These are phyloP conservation scores for Loripinus fragilis DNA, from an alignment of 2,888 invertebrate species.

Conservation along the genomic window DNA sequence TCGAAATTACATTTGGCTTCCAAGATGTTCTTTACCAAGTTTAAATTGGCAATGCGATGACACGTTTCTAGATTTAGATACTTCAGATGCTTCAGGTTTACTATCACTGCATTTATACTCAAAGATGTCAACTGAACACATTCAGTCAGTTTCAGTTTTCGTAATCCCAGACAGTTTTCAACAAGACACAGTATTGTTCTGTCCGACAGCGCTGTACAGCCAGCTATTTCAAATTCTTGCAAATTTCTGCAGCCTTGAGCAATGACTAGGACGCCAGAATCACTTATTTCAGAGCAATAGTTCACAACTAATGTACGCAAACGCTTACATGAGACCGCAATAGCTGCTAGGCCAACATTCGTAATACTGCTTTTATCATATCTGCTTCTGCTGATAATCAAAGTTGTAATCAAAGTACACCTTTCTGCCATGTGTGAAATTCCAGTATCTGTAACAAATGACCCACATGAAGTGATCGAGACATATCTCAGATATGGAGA, in stretches of 20 bases:
- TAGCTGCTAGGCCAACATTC: constrained; percentile 33
- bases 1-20: no score
- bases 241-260: constrained; percentile 49
- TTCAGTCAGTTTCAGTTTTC: constrained; percentile 54
- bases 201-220: constrained; percentile 65
- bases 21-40: background rate
- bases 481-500: constrained; percentile 26
- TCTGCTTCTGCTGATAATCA: constrained; percentile 48
- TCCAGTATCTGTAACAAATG: constrained; percentile 59
- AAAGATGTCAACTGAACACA: constrained; percentile 63
- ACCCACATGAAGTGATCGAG: constrained; percentile 42
- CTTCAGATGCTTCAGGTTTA: constrained; percentile 44
- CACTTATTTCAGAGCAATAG: constrained; percentile 59
- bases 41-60: constrained; percentile 54
- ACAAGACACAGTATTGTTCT: constrained; percentile 52
- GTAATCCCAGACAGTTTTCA: constrained; percentile 52
- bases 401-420: constrained; percentile 45
- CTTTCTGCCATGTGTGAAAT: constrained; percentile 46
- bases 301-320: constrained; percentile 50
- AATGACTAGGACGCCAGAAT: constrained; percentile 59
- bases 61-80: constrained; percentile 59
- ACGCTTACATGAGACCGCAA: constrained; percentile 42
- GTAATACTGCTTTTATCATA: constrained; percentile 43
- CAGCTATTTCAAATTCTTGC: constrained; percentile 52
- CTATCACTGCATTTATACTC: constrained; percentile 52